phyloP scores from a whole-genome alignment of 2,113 vertebrate species.

The Steatornis caripensis region DNA sequence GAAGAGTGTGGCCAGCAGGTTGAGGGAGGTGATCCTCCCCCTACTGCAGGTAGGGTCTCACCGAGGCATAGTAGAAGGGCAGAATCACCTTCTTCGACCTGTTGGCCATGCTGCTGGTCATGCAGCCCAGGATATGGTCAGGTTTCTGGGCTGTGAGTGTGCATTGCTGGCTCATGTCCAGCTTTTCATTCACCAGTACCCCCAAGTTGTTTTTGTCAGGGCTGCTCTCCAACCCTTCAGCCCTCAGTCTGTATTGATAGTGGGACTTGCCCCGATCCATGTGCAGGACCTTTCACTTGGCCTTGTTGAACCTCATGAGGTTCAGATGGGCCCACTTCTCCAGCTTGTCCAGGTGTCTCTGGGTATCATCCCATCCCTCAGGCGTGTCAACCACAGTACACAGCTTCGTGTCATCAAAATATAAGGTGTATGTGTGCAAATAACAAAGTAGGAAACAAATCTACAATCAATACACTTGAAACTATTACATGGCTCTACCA shows the following conservation, averaged over 20 bases:
- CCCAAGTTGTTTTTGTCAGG: no score
- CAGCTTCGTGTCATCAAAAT: not conserved
- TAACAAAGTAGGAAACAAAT: not conserved
- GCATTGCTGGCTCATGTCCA: fast-evolving
- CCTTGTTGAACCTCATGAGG: not conserved
- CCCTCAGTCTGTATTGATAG: not conserved
- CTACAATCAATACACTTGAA: not conserved
- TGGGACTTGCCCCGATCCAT: fast-evolving
- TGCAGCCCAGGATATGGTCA: not conserved
- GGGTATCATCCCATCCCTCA: no score
- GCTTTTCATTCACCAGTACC: not conserved
- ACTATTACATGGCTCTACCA: not conserved
- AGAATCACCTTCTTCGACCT: not conserved
- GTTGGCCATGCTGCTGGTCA: not conserved
- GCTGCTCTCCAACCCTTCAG: not conserved
- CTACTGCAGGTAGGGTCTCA: not conserved
- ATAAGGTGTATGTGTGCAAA: not conserved
- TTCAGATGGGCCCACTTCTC: not conserved
- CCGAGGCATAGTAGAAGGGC: not conserved
- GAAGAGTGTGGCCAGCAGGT: no score
- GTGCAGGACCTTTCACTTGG: not conserved
- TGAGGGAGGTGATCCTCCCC: no score
- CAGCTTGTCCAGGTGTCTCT: not conserved
- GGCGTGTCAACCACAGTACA: fast-evolving
- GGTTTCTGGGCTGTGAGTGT: not conserved